A percentile compares a stretch with the other conserved stretches of the same genome.
Evolutionary conservation across 2,888 invertebrate genomes (phyloP).

Genomic region (Oeneis ivallda): DNA sequence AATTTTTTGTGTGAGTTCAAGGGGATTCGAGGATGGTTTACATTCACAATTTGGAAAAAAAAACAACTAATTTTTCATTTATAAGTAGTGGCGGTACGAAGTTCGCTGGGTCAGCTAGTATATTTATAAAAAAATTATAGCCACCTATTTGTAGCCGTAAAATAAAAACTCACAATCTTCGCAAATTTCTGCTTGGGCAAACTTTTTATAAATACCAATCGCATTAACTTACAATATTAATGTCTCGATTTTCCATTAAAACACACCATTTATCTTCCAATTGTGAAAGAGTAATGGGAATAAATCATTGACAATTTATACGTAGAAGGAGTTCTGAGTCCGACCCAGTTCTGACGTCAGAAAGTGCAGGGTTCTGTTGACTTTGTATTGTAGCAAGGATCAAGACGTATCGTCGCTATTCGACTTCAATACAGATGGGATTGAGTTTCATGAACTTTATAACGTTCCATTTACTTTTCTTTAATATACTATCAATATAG

Average conservation of each 20-base stretch:
- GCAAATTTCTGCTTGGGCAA: too few species aligned
- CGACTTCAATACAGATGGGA: constrained; percentile 20
- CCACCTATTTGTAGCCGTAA: too few species aligned
- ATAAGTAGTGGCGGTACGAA: too few species aligned
- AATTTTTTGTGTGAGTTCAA: too few species aligned
- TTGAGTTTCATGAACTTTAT: constrained; percentile 30
- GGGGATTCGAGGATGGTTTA: too few species aligned
- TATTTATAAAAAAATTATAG: too few species aligned
- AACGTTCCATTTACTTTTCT: constrained; percentile 26
- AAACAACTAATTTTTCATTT: too few species aligned
- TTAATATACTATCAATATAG: background rate
- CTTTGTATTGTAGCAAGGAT: constrained; percentile 27
- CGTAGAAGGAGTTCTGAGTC: constrained; percentile 25
- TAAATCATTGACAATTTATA: constrained; percentile 24
- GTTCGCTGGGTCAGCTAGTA: too few species aligned
- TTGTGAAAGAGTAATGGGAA: constrained; percentile 5
- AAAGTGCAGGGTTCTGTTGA: constrained; percentile 32
- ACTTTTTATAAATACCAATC: background rate
- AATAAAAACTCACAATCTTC: too few species aligned
- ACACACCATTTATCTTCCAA: constrained; percentile 12
- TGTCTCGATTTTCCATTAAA: constrained; percentile 17
- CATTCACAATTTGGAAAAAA: too few species aligned
- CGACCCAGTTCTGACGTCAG: constrained; percentile 23
- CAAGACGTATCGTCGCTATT: constrained; percentile 25
- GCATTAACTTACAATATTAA: constrained; percentile 13